Percentiles rank a stretch among this genome's conserved stretches.
These are phyloP conservation scores for Xestia c-nigrum DNA, from an alignment of 2,888 invertebrate genomes.

Conservation along the genomic window DNA sequence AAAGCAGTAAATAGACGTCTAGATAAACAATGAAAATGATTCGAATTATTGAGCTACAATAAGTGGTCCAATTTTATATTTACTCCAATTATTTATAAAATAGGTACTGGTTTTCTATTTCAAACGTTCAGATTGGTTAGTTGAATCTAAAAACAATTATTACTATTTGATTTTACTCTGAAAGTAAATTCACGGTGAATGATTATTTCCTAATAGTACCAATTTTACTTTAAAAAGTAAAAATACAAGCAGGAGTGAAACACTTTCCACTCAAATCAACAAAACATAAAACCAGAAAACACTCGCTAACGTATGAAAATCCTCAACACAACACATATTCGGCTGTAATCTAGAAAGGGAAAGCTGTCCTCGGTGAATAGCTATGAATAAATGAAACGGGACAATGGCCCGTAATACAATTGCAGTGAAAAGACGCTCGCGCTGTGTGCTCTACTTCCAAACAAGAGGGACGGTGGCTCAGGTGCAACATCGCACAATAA, in stretches of 20 bases:
- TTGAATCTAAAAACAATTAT: background rate
- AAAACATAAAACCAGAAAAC: conserved; percentile 31
- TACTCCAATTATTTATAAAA: conserved; percentile 25
- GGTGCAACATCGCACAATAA: conserved; percentile 82
- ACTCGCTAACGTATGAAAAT: conserved; percentile 35
- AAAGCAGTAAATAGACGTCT: conserved; percentile 19
- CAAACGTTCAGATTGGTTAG: too few relatives aligned
- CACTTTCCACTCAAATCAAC: conserved; percentile 13
- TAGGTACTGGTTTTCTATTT: background rate
- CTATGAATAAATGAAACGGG: conserved; percentile 84
- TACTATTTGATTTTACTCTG: background rate
- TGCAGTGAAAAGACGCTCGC: conserved; percentile 86
- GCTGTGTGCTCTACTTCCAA: conserved; percentile 85
- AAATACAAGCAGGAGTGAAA: background rate
- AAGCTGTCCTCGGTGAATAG: conserved; percentile 78
- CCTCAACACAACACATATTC: conserved; percentile 59
- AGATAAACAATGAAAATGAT: conserved; percentile 27
- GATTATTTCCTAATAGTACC: background rate
- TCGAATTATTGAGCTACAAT: conserved; percentile 19
- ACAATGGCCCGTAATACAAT: conserved; percentile 88
- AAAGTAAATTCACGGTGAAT: background rate
- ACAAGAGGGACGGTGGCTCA: conserved; percentile 84
- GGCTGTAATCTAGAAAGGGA: conserved; percentile 77
- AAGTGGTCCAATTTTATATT: conserved; percentile 29
- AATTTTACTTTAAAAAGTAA: background rate